phyloP scores from a whole-genome alignment of 2,888 invertebrate genomes.

The Heliconius ethilla region DNA sequence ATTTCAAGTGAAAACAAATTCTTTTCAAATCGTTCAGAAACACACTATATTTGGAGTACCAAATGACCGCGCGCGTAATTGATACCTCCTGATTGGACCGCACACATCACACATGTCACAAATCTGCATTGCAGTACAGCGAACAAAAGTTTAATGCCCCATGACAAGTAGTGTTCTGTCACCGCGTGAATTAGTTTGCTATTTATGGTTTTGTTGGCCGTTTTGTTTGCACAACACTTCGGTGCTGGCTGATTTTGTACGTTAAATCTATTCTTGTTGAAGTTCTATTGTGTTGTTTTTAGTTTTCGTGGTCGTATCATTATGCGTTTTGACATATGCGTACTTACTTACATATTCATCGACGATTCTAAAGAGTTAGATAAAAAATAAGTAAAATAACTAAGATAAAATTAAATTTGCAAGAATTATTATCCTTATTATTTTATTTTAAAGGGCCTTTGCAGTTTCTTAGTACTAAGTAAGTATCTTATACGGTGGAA shows the following conservation, averaged over 20 bases:
- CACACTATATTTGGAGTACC: background rate
- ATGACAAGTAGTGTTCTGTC: constrained; percentile 46
- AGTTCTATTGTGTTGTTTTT: background rate
- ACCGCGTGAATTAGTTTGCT: constrained; percentile 40
- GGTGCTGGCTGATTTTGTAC: constrained; percentile 15
- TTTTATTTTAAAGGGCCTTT: too few species aligned
- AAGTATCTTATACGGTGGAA: background rate
- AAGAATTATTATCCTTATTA: background rate
- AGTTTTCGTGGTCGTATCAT: background rate
- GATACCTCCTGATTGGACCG: constrained; percentile 41
- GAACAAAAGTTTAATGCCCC: constrained; percentile 46
- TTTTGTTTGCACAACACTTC: constrained; percentile 22
- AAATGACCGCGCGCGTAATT: constrained; percentile 36
- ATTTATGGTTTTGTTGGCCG: constrained; percentile 37
- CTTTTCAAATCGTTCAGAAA: background rate
- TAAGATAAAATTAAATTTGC: background rate
- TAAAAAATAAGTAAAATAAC: too few species aligned
- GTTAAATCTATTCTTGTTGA: constrained; percentile 21
- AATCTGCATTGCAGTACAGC: constrained; percentile 47
- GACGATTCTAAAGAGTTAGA: too few species aligned
- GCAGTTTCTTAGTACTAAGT: too few species aligned
- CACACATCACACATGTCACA: constrained; percentile 45
- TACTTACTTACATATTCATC: too few species aligned
- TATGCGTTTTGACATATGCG: background rate
- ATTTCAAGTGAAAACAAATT: background rate